A percentile compares a stretch with the other conserved stretches of the same genome.
Conservation (phyloP, 2,113 vertebrate genomes). For the Anhinga rufa region DNA sequence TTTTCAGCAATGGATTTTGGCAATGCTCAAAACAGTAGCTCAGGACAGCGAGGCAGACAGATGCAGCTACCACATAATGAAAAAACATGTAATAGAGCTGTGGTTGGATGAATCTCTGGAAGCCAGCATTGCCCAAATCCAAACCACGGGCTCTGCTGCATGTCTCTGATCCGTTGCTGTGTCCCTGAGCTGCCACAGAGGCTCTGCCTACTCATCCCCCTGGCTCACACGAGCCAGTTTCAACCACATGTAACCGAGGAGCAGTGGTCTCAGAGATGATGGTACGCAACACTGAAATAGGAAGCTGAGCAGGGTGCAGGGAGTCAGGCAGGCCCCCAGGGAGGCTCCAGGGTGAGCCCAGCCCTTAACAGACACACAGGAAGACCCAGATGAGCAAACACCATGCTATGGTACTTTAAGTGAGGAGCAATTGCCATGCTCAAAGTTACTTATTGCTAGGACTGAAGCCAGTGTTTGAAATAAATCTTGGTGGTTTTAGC, state of each 20-base stretch:
- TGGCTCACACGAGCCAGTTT: background rate
- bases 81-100: background rate
- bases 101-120: background rate
- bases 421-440: background rate
- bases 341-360: background rate
- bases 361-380: background rate
- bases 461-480: conserved; percentile 1
- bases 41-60: background rate
- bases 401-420: background rate
- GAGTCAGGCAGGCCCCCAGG: accelerated
- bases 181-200: background rate
- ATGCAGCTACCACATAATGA: background rate
- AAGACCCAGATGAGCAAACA: background rate
- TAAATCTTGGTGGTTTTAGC: conserved; percentile 7
- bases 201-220: background rate
- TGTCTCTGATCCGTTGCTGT: background rate
- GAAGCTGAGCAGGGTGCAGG: background rate
- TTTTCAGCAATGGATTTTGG: background rate
- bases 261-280: background rate
- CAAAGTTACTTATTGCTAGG: background rate
- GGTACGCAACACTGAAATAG: background rate
- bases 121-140: background rate
- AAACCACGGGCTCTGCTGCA: background rate
- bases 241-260: background rate
- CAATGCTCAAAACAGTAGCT: background rate